Base-by-base conservation (phyloP, 2,113 vertebrate species). In the Heteronetta atricapilla region DNA sequence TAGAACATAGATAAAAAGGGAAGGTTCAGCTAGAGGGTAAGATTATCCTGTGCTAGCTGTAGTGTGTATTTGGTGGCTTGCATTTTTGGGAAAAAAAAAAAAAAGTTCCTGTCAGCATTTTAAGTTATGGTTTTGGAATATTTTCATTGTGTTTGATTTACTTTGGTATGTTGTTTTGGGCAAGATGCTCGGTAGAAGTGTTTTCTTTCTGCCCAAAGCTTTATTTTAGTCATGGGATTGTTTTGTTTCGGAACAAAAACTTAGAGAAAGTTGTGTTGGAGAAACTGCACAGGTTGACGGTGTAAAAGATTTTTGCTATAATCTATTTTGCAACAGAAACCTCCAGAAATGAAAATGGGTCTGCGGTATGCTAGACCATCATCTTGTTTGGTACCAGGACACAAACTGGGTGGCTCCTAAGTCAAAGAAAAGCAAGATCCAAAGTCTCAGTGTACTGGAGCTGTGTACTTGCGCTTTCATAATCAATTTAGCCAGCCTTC, bases 141-240 rank as follows among this genome's bases (percentile, higher is more conserved):
- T 94, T 90, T 94, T 94, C 63, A 84, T 48, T 48, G 10, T 63
- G 16, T 86, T 96, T 96, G 77, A 85, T 94, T 95, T 96, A 75
- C 79, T 93, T 88, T 86, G 93, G 63, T 72, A 40, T 92, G 72
- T 96, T 97, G 87, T 96, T 98, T 95, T 95, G 82, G 93, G 48
- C 48, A 90, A 80, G 89, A 95, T 86, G 78, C 63, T 89, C 91
- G 94, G 93, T 93, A 73, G 56, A 53, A 95, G 68, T 86, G 46
- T 87, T 84, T 96, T 95, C 53, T 90, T 83, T 89, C 52, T 90
- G 90, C 79, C 72, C 40, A 59, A 6, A 62, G 81, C 42, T 66
- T 78, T 88, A 77, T 95, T 97, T 94, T 96, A 96, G 78, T 84
- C 72, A 59, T 89, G 48, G 75, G 77, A 58, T 90, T 92, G 55